Evolutionary conservation across 2,797 vertebrate species (phyloP).

Genomic region (Esox lucius): DNA sequence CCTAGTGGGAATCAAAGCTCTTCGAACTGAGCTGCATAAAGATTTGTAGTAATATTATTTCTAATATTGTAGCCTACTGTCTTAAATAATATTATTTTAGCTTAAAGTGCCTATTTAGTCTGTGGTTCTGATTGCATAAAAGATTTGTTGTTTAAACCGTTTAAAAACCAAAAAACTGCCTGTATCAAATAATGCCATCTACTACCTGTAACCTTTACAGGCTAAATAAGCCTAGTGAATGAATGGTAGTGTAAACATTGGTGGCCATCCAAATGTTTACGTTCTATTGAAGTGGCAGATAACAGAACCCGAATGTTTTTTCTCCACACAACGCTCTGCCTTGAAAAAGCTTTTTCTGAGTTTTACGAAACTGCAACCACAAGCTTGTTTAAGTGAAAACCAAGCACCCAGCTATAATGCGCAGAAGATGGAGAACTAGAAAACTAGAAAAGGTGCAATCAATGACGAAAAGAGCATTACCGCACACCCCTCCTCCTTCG

Average conservation of each 20-base stretch:
- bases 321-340: neutral
- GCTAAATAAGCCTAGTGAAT: neutral
- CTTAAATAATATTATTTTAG: too few relatives aligned
- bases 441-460: constrained; percentile 48
- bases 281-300: neutral
- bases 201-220: neutral
- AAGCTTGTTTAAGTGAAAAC: neutral
- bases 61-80: too few relatives aligned
- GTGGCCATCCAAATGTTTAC: neutral
- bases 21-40: too few relatives aligned
- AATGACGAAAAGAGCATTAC: constrained; percentile 51
- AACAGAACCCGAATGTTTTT: neutral
- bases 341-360: neutral
- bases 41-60: too few relatives aligned
- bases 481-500: constrained; percentile 17
- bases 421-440: constrained; percentile 1
- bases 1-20: too few relatives aligned
- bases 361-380: neutral
- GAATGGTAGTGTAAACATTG: neutral
- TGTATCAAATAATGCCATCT: constrained; percentile 4
- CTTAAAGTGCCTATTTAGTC: neutral
- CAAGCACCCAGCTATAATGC: neutral
- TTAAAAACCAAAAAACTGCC: constrained; percentile 57
- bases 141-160: neutral
- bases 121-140: neutral